A percentile compares a stretch with the other conserved stretches of the same genome.
These are phyloP conservation scores for Enteromius paludinosus DNA, from an alignment of 2,797 vertebrate genomes.

Conservation along the genomic window DNA sequence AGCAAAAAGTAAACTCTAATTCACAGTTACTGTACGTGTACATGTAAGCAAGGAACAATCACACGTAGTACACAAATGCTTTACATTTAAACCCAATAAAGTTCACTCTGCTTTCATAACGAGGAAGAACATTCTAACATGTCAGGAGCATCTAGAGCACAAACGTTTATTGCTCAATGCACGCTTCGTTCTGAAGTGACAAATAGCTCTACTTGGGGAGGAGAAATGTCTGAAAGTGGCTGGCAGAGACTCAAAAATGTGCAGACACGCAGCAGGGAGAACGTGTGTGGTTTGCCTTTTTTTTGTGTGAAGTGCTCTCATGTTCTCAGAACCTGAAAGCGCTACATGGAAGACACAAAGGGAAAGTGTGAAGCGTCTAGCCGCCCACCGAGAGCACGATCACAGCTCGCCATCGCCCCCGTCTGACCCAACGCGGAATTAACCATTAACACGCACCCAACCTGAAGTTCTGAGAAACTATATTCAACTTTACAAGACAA, in stretches of 20 bases:
- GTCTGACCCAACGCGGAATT: neutral
- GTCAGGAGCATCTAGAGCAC: constrained; percentile 35
- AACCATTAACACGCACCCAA: neutral
- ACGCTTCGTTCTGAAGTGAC: constrained; percentile 70
- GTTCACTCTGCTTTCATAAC: constrained; percentile 56
- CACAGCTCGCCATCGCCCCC: constrained; percentile 47
- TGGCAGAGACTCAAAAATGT: constrained; percentile 77
- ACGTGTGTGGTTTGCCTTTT: constrained; percentile 66
- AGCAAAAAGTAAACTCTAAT: neutral
- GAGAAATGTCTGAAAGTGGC: constrained; percentile 67
- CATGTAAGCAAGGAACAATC: neutral
- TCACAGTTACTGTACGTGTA: too few relatives aligned
- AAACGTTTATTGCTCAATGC: constrained; percentile 67
- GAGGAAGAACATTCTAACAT: constrained; percentile 27
- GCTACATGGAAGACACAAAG: constrained; percentile 70
- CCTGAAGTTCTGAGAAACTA: constrained; percentile 9
- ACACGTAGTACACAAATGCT: neutral
- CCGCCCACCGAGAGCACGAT: neutral
- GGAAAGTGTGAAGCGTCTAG: constrained; percentile 53
- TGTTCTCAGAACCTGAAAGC: constrained; percentile 69
- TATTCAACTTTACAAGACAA: constrained; percentile 35
- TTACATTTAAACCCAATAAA: neutral
- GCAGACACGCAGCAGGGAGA: constrained; percentile 65
- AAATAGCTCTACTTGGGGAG: constrained; percentile 71
- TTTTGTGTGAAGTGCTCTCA: constrained; percentile 61